Base-by-base conservation (phyloP, 2,797 vertebrate genomes). In the Takifugu rubripes region DNA sequence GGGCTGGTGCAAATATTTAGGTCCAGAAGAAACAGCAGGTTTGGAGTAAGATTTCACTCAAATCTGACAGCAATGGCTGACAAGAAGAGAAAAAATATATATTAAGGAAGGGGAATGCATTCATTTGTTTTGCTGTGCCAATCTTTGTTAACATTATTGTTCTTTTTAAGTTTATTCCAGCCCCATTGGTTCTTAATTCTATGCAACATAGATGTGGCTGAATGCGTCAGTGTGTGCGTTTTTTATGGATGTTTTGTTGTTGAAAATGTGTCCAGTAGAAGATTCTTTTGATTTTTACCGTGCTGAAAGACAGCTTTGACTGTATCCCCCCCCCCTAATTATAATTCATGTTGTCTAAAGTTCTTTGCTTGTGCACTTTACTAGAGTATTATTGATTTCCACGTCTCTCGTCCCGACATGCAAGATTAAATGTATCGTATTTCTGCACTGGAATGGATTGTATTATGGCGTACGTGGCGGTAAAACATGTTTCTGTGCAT, bases 191-290 rank as follows among this genome's bases (percentile, higher is more conserved):
- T 93, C 81, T 90, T 88, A 91, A 92, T 91, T 96, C 96, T 98
- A 99, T 99, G 96, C 96, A 99, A 98, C 92, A 92, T 91, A 87
- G 76, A 90, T 88, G 84, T 88, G 83, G 90, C 86, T 88, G 82
- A 83, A 89, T 88, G 86, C 78, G 84, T 90, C 87, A 6, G 17
- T 48, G 33, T 36, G 36, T 75, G 29, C 49, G 65, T 86, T 86
- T 79, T 81, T 61, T 84, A 68, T 72, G 61, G 78, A 82, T 84
- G 77, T 86, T 79, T 62, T 70, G 66, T 77, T 42, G 76, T 66
- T 82, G 64, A 79, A 86, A 66, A 82, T 66, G 77, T 78, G 71
- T 83, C 74, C 79, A 74, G 56, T 69, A 68, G 62, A 66, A 65
- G 78, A 56, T 36, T 68, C 60, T 56, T 88, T 88, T 79, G 61